Evolutionary conservation across 1,140 invertebrate genomes (phyloP).

Genomic region (Micrasema longulum): DNA sequence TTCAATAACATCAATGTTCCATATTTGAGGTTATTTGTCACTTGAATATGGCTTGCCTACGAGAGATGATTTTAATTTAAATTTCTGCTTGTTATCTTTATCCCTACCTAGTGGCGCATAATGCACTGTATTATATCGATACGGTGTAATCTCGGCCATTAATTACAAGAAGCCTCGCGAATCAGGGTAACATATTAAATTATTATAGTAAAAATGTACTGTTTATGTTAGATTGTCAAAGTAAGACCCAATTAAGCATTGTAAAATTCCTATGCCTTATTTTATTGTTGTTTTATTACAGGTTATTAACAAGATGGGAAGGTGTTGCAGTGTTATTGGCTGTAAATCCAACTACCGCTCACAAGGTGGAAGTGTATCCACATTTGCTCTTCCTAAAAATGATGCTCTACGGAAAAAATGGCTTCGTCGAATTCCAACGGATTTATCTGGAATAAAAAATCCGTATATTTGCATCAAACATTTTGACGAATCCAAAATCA

Average conservation of each 20-base stretch:
- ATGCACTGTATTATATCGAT: neutral
- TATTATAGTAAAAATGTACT: neutral
- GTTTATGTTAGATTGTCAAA: neutral
- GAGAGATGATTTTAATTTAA: too few species aligned
- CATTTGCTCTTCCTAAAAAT: too few species aligned
- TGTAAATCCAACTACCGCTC: neutral
- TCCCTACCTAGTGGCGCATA: too few species aligned
- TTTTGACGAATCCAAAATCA: neutral
- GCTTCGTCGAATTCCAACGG: too few species aligned
- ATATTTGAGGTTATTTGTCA: too few species aligned
- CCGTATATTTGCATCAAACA: neutral
- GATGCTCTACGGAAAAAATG: too few species aligned
- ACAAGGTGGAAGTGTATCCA: neutral
- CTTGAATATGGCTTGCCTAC: too few species aligned
- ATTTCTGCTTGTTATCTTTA: too few species aligned
- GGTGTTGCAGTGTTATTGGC: neutral
- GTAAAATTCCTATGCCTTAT: neutral
- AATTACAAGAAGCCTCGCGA: neutral
- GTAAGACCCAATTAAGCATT: neutral
- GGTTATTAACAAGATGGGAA: constrained; percentile 1
- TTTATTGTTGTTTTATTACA: neutral
- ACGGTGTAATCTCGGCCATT: neutral
- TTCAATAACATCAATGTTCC: too few species aligned
- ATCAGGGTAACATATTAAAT: neutral
- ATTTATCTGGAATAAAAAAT: too few species aligned